Conservation (phyloP, 2,797 vertebrate species). For the Danio aesculapii region DNA sequence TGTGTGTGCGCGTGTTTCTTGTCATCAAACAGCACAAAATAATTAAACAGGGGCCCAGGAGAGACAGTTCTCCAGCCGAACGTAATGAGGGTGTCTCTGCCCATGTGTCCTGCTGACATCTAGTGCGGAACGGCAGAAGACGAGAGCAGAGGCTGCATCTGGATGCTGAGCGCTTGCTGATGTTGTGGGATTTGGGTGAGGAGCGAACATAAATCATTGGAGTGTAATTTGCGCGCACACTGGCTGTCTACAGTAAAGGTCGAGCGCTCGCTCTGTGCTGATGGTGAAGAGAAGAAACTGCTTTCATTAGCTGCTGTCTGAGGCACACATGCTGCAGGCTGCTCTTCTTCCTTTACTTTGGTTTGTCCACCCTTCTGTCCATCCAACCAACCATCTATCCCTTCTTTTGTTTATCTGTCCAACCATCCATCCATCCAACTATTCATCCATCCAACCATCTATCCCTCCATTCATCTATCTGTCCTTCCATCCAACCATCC, state of each 20-base stretch:
- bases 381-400: background rate
- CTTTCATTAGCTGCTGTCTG: conserved; percentile 44
- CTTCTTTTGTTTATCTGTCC: background rate
- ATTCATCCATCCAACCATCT: background rate
- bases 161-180: conserved; percentile 41
- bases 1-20: conserved; percentile 22
- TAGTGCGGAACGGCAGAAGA: background rate
- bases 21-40: conserved; percentile 29
- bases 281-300: conserved; percentile 16
- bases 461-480: background rate
- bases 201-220: conserved; percentile 61
- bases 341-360: conserved; percentile 45
- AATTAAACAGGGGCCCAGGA: conserved; percentile 32
- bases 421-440: background rate
- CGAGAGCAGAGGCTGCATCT: conserved; percentile 15
- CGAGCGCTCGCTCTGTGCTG: conserved; percentile 34
- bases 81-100: conserved; percentile 39
- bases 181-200: conserved; percentile 55
- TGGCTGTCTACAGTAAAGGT: conserved; percentile 54
- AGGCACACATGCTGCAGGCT: conserved; percentile 17
- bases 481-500: background rate
- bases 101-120: conserved; percentile 27
- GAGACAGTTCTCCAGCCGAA: conserved; percentile 18
- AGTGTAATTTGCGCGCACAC: conserved; percentile 53
- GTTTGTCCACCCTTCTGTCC: conserved; percentile 19